These are phyloP conservation scores for Amphiura filiformis DNA, from an alignment of 35 echinoderm and acorn worm species.

Conservation along the genomic window DNA sequence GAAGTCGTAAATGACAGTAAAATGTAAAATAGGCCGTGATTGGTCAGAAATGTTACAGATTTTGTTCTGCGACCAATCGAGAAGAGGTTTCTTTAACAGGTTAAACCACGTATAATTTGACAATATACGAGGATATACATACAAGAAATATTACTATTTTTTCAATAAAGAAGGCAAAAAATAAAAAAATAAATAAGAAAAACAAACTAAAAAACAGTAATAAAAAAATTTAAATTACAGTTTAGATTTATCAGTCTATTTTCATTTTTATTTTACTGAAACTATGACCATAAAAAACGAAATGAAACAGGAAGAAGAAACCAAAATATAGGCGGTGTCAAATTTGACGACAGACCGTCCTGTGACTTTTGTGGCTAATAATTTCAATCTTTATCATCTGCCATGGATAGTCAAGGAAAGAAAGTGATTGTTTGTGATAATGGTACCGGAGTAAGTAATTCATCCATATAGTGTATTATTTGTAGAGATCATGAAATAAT, in stretches of 20 bases:
- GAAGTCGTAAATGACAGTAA: too few relatives aligned
- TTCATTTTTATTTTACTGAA: not conserved
- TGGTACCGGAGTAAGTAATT: conserved; percentile 94
- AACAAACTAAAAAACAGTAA: not conserved
- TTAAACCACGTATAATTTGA: too few relatives aligned
- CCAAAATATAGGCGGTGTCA: not conserved
- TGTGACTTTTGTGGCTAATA: not conserved
- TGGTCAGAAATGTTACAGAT: too few relatives aligned
- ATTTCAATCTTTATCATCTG: conserved; percentile 32
- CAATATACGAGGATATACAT: not conserved
- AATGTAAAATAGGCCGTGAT: too few relatives aligned
- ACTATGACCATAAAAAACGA: not conserved
- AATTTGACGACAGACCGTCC: not conserved
- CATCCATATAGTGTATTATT: not conserved
- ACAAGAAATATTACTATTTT: not conserved
- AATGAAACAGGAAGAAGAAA: not conserved
- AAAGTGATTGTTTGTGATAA: conserved; percentile 97
- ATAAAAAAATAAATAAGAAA: not conserved
- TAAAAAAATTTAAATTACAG: too few relatives aligned
- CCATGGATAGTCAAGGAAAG: conserved; percentile 97
- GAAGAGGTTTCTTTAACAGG: too few relatives aligned
- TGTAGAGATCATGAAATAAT: not conserved
- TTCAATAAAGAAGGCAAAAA: not conserved
- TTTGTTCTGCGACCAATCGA: too few relatives aligned
- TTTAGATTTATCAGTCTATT: not conserved